Percentiles rank a stretch among this genome's conserved stretches.
These are phyloP conservation scores for Xenops minutus DNA, from an alignment of 2,797 vertebrate genomes.

Conservation along the genomic window DNA sequence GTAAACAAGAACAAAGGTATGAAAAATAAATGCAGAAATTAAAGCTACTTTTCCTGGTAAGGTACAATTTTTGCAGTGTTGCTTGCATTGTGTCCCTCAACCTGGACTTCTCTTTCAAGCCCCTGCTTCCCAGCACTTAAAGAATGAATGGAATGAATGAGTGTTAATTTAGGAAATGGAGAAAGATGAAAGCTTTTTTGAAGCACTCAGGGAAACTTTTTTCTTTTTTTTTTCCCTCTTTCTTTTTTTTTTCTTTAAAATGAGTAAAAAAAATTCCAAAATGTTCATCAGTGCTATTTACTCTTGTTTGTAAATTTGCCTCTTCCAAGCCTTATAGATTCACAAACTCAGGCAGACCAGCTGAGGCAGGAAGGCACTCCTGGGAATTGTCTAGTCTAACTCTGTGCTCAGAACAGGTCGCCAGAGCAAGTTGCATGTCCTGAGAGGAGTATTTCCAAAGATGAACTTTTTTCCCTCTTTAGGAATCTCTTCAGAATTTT, in stretches of 20 bases:
- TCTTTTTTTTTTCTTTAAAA: too few species aligned
- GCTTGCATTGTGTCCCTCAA: neutral
- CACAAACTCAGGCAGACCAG: neutral
- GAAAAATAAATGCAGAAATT: constrained; percentile 55
- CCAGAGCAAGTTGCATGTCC: neutral
- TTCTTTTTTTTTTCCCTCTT: too few species aligned
- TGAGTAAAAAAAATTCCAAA: neutral
- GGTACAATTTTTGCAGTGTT: neutral
- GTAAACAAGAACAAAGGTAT: constrained; percentile 63
- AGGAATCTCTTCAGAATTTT: neutral
- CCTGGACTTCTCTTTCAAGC: neutral
- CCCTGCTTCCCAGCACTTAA: neutral
- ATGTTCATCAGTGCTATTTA: neutral
- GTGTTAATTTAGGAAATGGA: neutral
- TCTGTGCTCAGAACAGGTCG: neutral
- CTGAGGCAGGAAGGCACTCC: neutral
- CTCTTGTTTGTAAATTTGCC: neutral
- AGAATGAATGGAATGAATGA: neutral
- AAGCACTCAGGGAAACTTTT: neutral
- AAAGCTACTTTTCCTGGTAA: constrained; percentile 30
- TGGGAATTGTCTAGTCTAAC: neutral
- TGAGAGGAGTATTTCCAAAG: neutral
- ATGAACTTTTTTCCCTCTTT: neutral
- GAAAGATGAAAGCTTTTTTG: neutral
- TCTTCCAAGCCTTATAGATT: neutral